phyloP scores from a whole-genome alignment of 2,113 vertebrate genomes.

The Pao palembangensis region DNA sequence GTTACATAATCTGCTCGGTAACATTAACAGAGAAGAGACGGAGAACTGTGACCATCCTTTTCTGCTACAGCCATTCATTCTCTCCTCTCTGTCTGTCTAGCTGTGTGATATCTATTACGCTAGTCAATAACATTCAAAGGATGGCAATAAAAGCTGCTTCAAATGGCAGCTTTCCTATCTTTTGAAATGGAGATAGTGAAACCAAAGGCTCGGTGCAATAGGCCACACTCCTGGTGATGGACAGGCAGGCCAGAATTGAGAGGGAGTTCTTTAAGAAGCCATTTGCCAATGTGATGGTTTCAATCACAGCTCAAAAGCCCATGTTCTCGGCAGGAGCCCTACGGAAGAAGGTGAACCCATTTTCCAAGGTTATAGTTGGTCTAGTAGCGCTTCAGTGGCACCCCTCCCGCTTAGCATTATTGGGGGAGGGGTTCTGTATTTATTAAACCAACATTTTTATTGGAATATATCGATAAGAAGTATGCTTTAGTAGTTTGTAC shows the following conservation, averaged over 20 bases:
- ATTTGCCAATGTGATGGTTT: slow-evolving; percentile 20
- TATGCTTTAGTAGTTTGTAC: no score
- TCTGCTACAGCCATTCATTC: slow-evolving; percentile 27
- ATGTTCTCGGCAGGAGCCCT: slow-evolving; percentile 20
- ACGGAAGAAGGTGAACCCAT: slow-evolving; percentile 1
- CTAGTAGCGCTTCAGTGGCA: no score
- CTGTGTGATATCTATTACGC: slow-evolving; percentile 52
- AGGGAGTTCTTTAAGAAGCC: slow-evolving; percentile 38
- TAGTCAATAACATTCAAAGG: slow-evolving; percentile 34
- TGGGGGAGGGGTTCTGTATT: no score
- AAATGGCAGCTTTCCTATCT: slow-evolving; percentile 35
- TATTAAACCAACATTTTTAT: no score
- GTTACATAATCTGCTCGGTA: slow-evolving; percentile 38
- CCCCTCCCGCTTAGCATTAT: no score
- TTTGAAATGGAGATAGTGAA: slow-evolving; percentile 46
- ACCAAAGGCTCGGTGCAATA: slow-evolving; percentile 35
- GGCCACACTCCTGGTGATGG: slow-evolving; percentile 25
- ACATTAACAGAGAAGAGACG: slow-evolving; percentile 15
- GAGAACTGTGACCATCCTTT: slow-evolving; percentile 48
- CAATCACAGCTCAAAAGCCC: slow-evolving; percentile 21
- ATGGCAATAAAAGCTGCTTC: slow-evolving; percentile 32
- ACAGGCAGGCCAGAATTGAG: slow-evolving; percentile 17
- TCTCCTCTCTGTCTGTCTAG: slow-evolving; percentile 38
- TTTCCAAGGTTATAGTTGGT: slow-evolving; percentile 7
- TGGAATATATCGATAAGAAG: no score